Evolutionary conservation across 2,113 vertebrate species (phyloP).

Genomic region (Eubucco bourcierii): DNA sequence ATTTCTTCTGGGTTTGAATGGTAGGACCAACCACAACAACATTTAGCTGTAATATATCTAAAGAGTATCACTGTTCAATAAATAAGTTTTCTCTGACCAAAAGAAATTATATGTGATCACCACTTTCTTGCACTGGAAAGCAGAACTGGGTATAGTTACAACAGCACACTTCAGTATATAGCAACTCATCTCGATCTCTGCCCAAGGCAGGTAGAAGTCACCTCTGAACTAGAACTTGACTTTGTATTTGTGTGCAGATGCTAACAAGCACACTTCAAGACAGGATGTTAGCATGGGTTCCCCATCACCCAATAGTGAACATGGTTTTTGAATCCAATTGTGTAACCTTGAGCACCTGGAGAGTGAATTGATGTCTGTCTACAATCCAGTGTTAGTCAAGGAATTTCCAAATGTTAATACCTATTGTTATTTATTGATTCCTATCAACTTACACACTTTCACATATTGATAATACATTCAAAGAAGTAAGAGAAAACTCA

Average conservation of each 20-base stretch:
- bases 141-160: not conserved
- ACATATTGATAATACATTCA: not conserved
- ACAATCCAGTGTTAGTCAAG: not conserved
- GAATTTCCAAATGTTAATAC: not conserved
- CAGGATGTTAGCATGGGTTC: not conserved
- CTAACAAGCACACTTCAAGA: not conserved
- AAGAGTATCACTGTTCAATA: not conserved
- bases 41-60: not conserved
- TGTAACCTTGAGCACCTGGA: not conserved
- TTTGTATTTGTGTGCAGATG: not conserved
- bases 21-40: not conserved
- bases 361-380: not conserved
- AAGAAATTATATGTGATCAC: not conserved
- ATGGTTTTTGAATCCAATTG: not conserved
- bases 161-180: not conserved
- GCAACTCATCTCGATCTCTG: not conserved
- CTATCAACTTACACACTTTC: not conserved
- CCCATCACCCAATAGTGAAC: not conserved
- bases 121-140: not conserved
- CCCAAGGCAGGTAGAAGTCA: not conserved
- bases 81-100: not conserved
- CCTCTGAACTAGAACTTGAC: not conserved
- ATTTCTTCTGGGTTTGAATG: not conserved
- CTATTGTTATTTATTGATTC: not conserved
- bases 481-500: not conserved